These are phyloP conservation scores for Moxostoma hubbsi DNA, from an alignment of 2,797 vertebrate genomes.

Conservation along the genomic window DNA sequence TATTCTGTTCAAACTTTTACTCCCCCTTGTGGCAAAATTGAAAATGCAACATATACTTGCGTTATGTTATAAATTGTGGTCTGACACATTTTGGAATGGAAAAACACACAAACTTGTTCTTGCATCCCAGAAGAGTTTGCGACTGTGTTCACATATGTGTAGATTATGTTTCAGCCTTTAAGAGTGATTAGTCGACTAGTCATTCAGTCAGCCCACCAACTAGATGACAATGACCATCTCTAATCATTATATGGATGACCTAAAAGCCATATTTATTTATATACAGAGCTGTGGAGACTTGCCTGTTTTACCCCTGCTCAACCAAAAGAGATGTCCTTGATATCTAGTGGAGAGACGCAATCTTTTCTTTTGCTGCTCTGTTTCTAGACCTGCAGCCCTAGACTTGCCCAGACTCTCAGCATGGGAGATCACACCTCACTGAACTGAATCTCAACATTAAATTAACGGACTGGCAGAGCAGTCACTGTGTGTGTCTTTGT, in stretches of 20 bases:
- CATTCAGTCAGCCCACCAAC: too few relatives aligned
- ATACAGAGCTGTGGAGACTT: background rate
- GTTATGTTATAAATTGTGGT: too few relatives aligned
- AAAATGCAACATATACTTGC: too few relatives aligned
- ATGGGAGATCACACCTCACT: conserved; percentile 41
- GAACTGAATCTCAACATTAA: conserved; percentile 8
- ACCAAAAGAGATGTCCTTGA: conserved; percentile 32
- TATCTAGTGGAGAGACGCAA: conserved; percentile 1
- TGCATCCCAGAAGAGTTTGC: too few relatives aligned
- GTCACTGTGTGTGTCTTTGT: conserved; percentile 2
- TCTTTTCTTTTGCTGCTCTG: conserved; percentile 38
- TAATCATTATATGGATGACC: background rate
- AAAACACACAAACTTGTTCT: too few relatives aligned
- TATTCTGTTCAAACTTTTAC: too few relatives aligned
- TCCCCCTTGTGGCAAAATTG: too few relatives aligned
- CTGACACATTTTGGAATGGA: too few relatives aligned
- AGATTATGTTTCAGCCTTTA: too few relatives aligned
- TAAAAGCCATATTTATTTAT: background rate
- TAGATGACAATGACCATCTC: too few relatives aligned
- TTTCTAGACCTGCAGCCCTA: conserved; percentile 22
- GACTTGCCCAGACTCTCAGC: conserved; percentile 28
- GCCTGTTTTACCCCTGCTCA: conserved; percentile 19
- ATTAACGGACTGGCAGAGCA: conserved; percentile 6
- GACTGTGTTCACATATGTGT: too few relatives aligned
- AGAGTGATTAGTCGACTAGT: too few relatives aligned